These are phyloP conservation scores for Notodonta ziczac DNA, from an alignment of 2,888 invertebrate species.

Conservation along the genomic window DNA sequence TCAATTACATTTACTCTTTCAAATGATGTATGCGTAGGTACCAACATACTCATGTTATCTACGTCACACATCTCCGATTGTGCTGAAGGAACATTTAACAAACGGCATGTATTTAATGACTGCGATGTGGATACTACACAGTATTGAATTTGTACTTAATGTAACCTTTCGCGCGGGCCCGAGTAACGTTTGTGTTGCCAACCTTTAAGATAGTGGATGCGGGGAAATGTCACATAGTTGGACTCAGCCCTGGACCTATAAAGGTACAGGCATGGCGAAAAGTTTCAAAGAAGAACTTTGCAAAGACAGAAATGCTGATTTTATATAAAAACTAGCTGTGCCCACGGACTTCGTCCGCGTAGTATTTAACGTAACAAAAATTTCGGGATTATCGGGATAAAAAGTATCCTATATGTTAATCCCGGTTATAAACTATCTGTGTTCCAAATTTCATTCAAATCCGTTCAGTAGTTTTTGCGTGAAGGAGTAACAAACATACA, in stretches of 20 bases:
- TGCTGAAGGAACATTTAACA: constrained; percentile 44
- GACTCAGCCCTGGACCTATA: constrained; percentile 75
- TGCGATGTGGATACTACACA: constrained; percentile 44
- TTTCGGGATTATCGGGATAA: no score
- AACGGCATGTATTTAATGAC: constrained; percentile 47
- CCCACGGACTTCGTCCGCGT: no score
- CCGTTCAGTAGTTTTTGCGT: no score
- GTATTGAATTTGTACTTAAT: constrained; percentile 75
- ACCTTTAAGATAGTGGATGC: constrained; percentile 80
- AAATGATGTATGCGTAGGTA: constrained; percentile 24
- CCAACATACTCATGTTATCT: constrained; percentile 34
- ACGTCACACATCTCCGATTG: constrained; percentile 42
- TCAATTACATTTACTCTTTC: constrained; percentile 11
- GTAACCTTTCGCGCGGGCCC: constrained; percentile 68
- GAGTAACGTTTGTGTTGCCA: constrained; percentile 67
- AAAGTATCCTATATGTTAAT: no score
- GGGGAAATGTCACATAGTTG: constrained; percentile 83
- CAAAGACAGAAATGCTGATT: no score
- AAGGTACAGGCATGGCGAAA: constrained; percentile 55
- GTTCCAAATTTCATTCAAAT: no score
- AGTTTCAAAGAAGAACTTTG: constrained; percentile 18
- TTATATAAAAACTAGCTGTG: no score
- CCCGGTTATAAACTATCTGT: no score
- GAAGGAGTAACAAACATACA: no score
- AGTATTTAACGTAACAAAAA: no score